Evolutionary conservation across 1,140 invertebrate species (phyloP).

Genomic region (Gonatopus flavifemur): DNA sequence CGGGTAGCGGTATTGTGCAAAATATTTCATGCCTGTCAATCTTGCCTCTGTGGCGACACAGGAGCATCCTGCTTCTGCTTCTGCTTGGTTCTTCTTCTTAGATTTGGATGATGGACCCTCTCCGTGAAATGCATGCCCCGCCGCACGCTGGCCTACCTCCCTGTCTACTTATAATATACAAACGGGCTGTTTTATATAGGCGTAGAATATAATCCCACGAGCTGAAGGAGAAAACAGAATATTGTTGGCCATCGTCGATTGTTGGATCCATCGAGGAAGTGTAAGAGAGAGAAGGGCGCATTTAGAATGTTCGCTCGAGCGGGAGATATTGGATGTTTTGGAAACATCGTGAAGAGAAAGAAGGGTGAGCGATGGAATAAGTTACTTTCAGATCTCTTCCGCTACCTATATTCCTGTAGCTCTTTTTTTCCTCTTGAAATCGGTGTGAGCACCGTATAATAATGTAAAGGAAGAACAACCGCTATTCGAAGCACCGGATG

Average conservation of each 20-base stretch:
- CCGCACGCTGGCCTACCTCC: no score
- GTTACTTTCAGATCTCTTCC: slow-evolving; percentile 17
- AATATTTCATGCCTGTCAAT: slow-evolving; percentile 53
- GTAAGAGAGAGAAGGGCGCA: slow-evolving; percentile 5
- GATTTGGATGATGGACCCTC: no score
- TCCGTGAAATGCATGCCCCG: no score
- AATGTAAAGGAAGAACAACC: no score
- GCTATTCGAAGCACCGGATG: neutral
- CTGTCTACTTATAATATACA: no score
- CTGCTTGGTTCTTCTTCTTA: no score
- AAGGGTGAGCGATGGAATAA: slow-evolving; percentile 26
- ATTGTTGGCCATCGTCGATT: slow-evolving; percentile 25
- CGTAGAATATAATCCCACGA: slow-evolving; percentile 7
- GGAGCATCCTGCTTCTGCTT: neutral
- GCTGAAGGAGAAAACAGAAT: slow-evolving; percentile 25
- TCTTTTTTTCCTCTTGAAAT: no score
- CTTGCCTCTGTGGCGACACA: no score
- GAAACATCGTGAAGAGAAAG: slow-evolving; percentile 32
- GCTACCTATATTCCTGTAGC: no score
- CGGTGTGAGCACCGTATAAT: no score
- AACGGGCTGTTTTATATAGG: neutral
- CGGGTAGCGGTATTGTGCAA: slow-evolving; percentile 43
- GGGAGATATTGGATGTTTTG: slow-evolving; percentile 44
- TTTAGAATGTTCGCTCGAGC: slow-evolving; percentile 38
- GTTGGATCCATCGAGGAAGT: neutral